These are phyloP conservation scores for Cephus spinipes DNA, from an alignment of 2,888 invertebrate species.

Conservation along the genomic window DNA sequence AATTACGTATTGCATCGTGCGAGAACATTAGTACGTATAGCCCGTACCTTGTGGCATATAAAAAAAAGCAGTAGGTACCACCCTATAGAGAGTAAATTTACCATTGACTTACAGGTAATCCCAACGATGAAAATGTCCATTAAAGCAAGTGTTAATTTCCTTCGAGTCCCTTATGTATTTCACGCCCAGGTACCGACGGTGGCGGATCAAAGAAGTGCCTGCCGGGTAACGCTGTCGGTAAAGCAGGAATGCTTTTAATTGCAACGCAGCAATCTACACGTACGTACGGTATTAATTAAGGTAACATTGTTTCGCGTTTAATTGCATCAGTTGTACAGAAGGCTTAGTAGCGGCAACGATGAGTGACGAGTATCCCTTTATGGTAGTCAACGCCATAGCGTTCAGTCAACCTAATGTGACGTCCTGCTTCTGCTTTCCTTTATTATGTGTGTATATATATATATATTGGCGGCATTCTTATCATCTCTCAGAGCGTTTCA, in stretches of 20 bases:
- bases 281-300: neutral
- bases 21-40: neutral
- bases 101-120: neutral
- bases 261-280: neutral
- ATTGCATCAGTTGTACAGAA: slow-evolving; percentile 3
- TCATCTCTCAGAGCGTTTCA: neutral
- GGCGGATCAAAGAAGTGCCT: neutral
- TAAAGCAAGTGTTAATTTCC: neutral
- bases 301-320: slow-evolving; percentile 2
- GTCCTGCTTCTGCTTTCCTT: neutral
- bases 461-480: neutral
- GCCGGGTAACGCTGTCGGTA: neutral
- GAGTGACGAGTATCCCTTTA: slow-evolving; percentile 2
- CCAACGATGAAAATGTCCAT: neutral
- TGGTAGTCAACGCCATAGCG: neutral
- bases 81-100: neutral
- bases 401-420: neutral
- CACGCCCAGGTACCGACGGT: neutral
- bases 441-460: neutral
- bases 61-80: neutral
- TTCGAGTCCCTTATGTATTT: slow-evolving; percentile 1
- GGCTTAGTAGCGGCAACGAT: neutral
- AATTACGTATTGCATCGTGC: slow-evolving; percentile 24
- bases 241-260: neutral
- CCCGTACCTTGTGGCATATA: neutral